Evolutionary conservation across 2,888 invertebrate genomes (phyloP), one percentile per base, ranked within the genome.

Genomic region (Nomada ferruginata): DNA sequence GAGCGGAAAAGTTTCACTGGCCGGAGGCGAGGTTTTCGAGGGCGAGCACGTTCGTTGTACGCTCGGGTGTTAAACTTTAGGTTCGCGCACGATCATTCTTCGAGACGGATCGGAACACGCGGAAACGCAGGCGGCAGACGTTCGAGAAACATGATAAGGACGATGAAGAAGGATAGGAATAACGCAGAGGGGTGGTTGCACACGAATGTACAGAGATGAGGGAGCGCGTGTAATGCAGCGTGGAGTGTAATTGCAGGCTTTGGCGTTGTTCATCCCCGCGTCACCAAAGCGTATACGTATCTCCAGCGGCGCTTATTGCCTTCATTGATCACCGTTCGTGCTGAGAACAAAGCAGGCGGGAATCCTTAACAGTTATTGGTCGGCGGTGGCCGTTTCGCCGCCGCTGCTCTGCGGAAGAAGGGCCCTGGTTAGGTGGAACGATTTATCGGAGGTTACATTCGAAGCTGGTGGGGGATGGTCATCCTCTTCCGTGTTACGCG

Each of bases 281-380:
- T 88, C 89, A 86, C 86, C 89, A 86, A 88, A 89, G 86, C 85
- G 76, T 81, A 60, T 80, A 60, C 60, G 81, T 74, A 74, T 82
- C 70, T 74, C 79, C 69, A 70, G 66, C 60, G 76, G 79, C 85
- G 89, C 85, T 92, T 91, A 91, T 92, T 92, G 89, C 90, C 89
- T 90, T 92, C 91, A 87, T 91, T 89, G 89, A 86, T 87, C 87
- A 79, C 77, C 68, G 85, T 78, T 85, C 84, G 86, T 80, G 83
- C 80, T 83, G 88, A 83, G 88, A 90, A 92, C 91, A 92, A 91
- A 92, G 92, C 91, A 89, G 89, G 91, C 90, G 91, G 87, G 91
- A 87, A 91, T 92, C 89, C 91, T 91, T 92, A 91, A 91, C 90
- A 90, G 90, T 91, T 89, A 92, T 92, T 91, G 91, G 91, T 87